phyloP scores from a whole-genome alignment of 2,888 invertebrate genomes.

The Trissolcus brochymenae region DNA sequence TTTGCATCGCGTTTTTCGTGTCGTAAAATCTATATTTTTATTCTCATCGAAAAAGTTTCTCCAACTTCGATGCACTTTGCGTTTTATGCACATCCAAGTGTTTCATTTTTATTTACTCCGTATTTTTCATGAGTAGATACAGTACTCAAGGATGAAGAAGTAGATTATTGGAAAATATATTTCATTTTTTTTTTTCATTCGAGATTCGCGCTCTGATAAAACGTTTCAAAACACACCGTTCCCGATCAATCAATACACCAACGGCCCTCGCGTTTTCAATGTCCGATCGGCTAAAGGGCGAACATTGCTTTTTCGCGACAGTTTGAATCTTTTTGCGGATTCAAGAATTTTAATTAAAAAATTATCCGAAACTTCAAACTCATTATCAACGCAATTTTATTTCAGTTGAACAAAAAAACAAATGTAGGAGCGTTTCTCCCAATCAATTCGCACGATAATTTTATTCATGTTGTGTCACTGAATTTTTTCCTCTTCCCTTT shows the following conservation, averaged over 20 bases:
- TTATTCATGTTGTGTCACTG: no score
- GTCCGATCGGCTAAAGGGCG: constrained; percentile 21
- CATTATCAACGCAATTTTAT: no score
- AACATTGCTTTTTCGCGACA: background rate
- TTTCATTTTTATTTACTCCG: constrained; percentile 30
- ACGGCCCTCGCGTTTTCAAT: constrained; percentile 15
- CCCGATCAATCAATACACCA: constrained; percentile 35
- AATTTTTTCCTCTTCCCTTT: no score
- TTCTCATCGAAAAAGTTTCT: constrained; percentile 31
- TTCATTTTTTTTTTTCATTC: constrained; percentile 42
- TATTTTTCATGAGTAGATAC: constrained; percentile 40
- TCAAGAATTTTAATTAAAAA: no score
- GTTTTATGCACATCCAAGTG: constrained; percentile 18
- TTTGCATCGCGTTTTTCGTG: constrained; percentile 38
- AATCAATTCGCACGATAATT: no score
- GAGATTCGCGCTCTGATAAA: constrained; percentile 8
- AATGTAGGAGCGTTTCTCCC: no score
- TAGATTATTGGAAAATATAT: constrained; percentile 40
- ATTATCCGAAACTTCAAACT: no score
- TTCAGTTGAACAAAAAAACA: no score
- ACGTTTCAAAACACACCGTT: constrained; percentile 8
- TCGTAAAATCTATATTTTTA: constrained; percentile 41
- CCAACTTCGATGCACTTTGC: constrained; percentile 34
- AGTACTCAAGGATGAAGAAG: constrained; percentile 26
- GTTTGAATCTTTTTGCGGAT: background rate